Base-by-base conservation (phyloP, 1,140 invertebrate genomes). In the Arctopsyche grandis region DNA sequence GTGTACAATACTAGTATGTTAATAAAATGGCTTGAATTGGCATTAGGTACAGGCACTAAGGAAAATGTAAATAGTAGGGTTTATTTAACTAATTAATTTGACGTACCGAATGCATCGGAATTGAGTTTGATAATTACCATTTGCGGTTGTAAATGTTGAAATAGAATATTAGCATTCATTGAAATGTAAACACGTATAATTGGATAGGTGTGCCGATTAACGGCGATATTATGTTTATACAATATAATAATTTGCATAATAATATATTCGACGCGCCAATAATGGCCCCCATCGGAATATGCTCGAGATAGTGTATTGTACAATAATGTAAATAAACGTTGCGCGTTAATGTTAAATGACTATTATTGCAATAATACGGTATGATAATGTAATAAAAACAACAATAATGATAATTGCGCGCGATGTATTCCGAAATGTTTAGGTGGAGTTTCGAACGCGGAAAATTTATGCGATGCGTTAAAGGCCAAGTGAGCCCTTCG, bases 201-300 rank as follows among this genome's bases (percentile, higher is more conserved):
- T 21, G 16, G 9, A 19, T 21, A 9, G 1, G 56, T 38, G 7
- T 7, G 7, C 29, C 29, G 29, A 38, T 38, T 38, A 38, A 38
- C 7, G 29, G 7, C 29, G 29, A 38, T 38, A 38, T 38, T 38
- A 7, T 38, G 29, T 7, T 38, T 38, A 38, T 38, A 7, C 29
- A 38, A 38, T 38, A 38, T 38, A 38, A 38, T 21, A 60, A 60
- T 60, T 60, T 60, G 56, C 56, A 60, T 60, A 60, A 60, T 60
- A 60, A 60, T 60, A 60, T 60, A 56, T 3, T 1, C 1, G 9
- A 5, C 56, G n/a, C 7, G 7, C 7, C 56, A 16, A 14, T 60
- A n/a, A 21, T 21, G 16, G 14, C 5, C 1, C 1, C 21, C 9
- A 19, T 60, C 5, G 16, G 56, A 19, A 21, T 60, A 19, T 60